Evolutionary conservation across 2,113 vertebrate genomes (phyloP), one percentile per base, ranked within the genome.

Genomic region (Myiagra hebetior): DNA sequence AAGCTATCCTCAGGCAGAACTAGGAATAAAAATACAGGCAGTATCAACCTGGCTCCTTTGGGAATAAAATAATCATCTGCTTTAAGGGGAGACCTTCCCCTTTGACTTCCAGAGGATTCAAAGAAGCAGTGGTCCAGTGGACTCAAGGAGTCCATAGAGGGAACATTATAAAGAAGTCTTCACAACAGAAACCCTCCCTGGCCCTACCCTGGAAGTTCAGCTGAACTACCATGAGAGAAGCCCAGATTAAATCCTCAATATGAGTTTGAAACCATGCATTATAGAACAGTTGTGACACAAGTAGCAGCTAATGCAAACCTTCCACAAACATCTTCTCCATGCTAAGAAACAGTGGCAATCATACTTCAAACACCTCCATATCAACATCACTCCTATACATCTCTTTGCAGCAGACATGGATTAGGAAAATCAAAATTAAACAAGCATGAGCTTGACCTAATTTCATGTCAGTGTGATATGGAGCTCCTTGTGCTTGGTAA

Each of bases 151-250:
- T 8, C 42, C 28, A 8, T 0, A 63, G 47, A 84, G 5, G 26
- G 41, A 92, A 30, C 26, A 28, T 26, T 15, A 55, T 13, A 73
- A n/a, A 69, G 55, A 42, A 56, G 44, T 46, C 37, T 42, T 81
- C 15, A 3, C 62, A 87, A 26, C 5, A 13, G 0, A 0, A 3
- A 31, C 65, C n/a, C 19, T 69, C 31, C 31, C 16, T 4, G 3
- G 11, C 17, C 18, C 15, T 41, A n/a, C 17, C 19, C 39, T 57
- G 44, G 3, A 65, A 86, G n/a, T 24, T 86, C 46, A 65, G 49
- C 2, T 44, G 46, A 59, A 33, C 24, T 55, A 49, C 64, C 50
- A 24, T 2, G 15, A 72, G 10, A 67, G 49, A 76, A 55, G 30
- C 7, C 28, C 47, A 47, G 26, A 42, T 14, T 33, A 87, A 89